Evolutionary conservation across 2,113 vertebrate genomes (phyloP).

Genomic region (Elanoides forficatus): DNA sequence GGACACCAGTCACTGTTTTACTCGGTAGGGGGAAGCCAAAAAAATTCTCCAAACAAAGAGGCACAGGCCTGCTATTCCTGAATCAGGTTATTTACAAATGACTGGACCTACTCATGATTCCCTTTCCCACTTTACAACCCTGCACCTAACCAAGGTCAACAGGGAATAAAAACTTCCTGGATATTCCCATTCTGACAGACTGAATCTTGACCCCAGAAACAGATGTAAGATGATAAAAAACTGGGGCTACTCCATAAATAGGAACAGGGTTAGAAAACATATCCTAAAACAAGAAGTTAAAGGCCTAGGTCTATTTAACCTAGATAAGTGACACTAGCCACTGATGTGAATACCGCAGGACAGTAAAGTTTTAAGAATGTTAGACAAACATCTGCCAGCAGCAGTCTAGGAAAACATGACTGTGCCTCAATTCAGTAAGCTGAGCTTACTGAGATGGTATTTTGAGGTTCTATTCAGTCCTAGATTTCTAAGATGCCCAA

Average conservation of each 20-base stretch:
- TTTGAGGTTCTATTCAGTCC: not conserved
- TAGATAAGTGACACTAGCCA: not conserved
- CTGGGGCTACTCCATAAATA: not conserved
- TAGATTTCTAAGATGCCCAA: not conserved
- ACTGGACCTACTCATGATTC: not conserved
- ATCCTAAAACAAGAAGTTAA: not conserved
- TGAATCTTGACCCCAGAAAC: not conserved
- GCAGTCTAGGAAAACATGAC: not conserved
- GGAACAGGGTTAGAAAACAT: not conserved
- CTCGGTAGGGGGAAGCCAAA: accelerated
- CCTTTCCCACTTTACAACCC: not conserved
- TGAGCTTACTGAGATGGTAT: not conserved
- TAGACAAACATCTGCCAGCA: not conserved
- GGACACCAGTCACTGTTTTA: not conserved
- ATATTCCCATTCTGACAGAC: not conserved
- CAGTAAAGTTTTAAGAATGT: not conserved
- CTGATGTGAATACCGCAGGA: too few species aligned
- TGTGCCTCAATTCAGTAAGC: not conserved
- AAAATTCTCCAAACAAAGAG: not conserved
- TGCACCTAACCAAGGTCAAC: not conserved
- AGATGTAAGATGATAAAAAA: not conserved
- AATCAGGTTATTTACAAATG: not conserved
- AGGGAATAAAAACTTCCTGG: not conserved
- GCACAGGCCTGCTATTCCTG: not conserved
- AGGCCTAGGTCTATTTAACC: not conserved